Base-by-base conservation (phyloP, 2,888 invertebrate genomes). In the Choristoneura rosaceana region DNA sequence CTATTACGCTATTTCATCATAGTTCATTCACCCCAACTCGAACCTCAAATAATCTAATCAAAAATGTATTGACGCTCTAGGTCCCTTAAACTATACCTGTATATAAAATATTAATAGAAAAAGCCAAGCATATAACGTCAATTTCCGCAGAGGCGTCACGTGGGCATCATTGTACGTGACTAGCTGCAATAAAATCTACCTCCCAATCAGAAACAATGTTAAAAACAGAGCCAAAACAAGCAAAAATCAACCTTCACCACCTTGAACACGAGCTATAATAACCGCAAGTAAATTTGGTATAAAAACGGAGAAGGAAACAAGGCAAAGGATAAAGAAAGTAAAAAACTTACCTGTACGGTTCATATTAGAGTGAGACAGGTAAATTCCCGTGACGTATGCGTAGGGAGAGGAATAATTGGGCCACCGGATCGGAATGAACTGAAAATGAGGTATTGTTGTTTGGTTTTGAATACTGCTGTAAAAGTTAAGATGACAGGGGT, bases 21-120 rank as follows among this genome's bases (percentile, higher is more conserved):
- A 47, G 14, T 47, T 47, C n/a, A 47, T 47, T 47, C 14, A 12
- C 47, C 47, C 47, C 1, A n/a, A 58, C 25, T 33, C 4, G 4
- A 52, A 52, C 52, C 52, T 17, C 52, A 17, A 52, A 9, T 2
- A 52, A 52, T 5, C 7, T 52, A 52, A 52, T 15, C 7, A 55
- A 55, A 10, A 55, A 55, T 25, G 25, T 25, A 55, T 55, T 12
- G 55, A 55, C 25, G 25, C 17, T 52, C 10, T 4, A 25, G 25
- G 3, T 25, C 38, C 7, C 25, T 4, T 55, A 55, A 55, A 55
- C 25, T 12, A 55, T 10, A 55, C 55, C 55, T 52, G 55, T 55
- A 55, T 55, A 55, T 55, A 55, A 55, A 55, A 55, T 55, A 55
- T 55, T 55, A 55, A 55, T 55, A 55, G 55, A 25, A 55, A 55